Conservation (phyloP, 37 sponge, comb jelly and placozoan genomes). For the Amphimedon queenslandica region DNA sequence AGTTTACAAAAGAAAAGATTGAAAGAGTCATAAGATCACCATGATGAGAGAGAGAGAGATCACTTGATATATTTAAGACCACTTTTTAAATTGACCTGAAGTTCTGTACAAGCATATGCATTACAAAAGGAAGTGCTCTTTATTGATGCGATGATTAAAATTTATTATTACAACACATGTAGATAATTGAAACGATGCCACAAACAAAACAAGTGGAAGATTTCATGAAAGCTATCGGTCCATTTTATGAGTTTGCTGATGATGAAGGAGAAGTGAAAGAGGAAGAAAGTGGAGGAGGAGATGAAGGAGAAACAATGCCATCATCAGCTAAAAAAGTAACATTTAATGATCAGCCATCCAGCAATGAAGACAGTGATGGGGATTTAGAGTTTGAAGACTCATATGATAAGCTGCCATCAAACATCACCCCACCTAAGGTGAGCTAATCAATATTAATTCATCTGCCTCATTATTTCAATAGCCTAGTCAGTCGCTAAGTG, state of each 20-base stretch:
- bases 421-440: no score
- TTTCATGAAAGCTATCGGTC: slow-evolving; percentile 41
- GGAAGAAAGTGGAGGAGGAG: neutral
- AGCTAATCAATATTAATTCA: neutral
- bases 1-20: no score
- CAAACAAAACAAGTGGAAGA: slow-evolving; percentile 52
- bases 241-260: slow-evolving; percentile 26
- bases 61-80: no score
- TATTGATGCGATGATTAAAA: no score
- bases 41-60: no score
- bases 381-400: slow-evolving; percentile 3
- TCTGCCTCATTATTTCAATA: neutral
- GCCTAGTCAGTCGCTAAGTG: neutral
- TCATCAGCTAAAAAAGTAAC: no score
- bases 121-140: no score
- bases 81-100: no score
- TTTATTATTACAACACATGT: neutral
- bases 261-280: neutral
- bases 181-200: slow-evolving; percentile 74
- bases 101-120: no score
- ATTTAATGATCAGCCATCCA: no score
- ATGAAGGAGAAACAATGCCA: no score
- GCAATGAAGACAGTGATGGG: neutral
- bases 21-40: no score
- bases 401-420: neutral